Conservation (phyloP, 2,888 invertebrate species). For the Sepioteuthis lessoniana region DNA sequence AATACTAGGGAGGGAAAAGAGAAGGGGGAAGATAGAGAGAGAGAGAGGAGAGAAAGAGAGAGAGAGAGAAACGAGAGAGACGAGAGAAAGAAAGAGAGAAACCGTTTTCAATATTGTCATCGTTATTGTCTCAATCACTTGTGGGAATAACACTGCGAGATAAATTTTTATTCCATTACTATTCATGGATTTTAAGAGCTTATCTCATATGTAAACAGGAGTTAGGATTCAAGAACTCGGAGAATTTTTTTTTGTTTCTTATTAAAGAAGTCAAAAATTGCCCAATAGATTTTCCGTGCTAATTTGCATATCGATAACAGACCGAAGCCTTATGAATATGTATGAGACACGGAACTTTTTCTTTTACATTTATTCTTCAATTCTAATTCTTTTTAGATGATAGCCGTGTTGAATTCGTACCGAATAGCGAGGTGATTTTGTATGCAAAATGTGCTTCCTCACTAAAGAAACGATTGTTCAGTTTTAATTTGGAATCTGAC, state of each 20-base stretch:
- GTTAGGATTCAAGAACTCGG: background rate
- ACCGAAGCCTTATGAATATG: background rate
- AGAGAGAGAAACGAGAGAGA: background rate
- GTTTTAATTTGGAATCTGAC: conserved; percentile 18
- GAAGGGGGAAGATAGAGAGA: background rate
- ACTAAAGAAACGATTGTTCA: background rate
- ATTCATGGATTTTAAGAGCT: conserved; percentile 20
- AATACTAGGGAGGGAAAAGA: background rate
- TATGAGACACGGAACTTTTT: background rate
- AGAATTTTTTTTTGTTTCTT: background rate
- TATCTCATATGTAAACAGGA: conserved; percentile 18
- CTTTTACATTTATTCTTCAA: background rate
- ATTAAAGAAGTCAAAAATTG: background rate
- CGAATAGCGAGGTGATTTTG: background rate
- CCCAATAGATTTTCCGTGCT: background rate
- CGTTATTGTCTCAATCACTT: background rate
- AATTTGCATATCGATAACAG: background rate
- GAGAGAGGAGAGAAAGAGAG: background rate
- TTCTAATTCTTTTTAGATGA: background rate
- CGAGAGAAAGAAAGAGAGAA: background rate
- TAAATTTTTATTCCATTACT: conserved; percentile 12
- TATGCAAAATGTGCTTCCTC: conserved; percentile 1
- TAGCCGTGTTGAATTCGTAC: conserved; percentile 20
- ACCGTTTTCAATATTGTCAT: background rate
- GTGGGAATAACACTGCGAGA: background rate